These are phyloP conservation scores for Scopus umbretta DNA, from an alignment of 2,113 vertebrate species.

Conservation along the genomic window DNA sequence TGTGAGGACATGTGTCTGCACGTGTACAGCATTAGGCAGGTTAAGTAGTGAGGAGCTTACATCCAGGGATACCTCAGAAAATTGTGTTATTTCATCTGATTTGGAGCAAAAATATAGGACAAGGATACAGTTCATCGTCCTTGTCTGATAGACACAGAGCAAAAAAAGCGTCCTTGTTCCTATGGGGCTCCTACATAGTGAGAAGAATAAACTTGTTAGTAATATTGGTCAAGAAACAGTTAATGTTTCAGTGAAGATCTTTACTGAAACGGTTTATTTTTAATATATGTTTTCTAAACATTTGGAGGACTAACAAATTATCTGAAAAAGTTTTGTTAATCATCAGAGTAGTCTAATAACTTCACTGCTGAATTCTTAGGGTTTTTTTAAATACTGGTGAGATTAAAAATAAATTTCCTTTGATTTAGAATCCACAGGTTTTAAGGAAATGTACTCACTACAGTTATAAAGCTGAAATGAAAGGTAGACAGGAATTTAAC, in stretches of 20 bases:
- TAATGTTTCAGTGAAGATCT: neutral
- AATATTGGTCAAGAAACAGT: neutral
- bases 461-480: conserved; percentile 6
- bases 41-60: neutral
- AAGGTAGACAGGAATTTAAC: conserved; percentile 27
- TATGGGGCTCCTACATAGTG: neutral
- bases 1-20: neutral
- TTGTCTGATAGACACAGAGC: neutral
- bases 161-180: neutral
- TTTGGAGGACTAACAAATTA: neutral
- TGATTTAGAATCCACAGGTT: neutral
- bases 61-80: neutral
- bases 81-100: neutral
- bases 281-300: neutral
- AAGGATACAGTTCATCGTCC: neutral
- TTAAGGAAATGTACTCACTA: neutral
- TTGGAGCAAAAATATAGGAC: neutral
- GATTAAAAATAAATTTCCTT: neutral
- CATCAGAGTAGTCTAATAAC: neutral
- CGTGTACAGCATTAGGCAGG: neutral
- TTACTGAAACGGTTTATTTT: neutral
- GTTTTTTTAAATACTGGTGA: neutral
- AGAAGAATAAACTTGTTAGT: neutral
- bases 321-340: neutral
- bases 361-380: neutral